Conservation (phyloP, 2,113 vertebrate genomes). For the Ceratotherium simum region DNA sequence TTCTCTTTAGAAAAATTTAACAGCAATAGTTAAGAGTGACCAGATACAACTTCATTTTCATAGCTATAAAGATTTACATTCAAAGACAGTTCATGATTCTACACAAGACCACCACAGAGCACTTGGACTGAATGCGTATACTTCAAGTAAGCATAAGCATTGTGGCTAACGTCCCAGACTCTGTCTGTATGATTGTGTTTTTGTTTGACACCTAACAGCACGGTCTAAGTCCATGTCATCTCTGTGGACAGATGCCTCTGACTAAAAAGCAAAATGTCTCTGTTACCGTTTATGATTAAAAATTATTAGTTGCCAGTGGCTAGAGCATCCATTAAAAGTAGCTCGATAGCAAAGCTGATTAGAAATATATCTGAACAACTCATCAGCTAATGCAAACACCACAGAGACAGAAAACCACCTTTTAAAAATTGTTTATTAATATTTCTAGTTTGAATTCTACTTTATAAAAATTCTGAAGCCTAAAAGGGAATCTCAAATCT, state of each 20-base stretch:
- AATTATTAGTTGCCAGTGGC: constrained; percentile 49
- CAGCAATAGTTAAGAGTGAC: constrained; percentile 29
- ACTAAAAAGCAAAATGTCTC: constrained; percentile 60
- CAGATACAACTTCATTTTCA: neutral
- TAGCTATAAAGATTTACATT: constrained; percentile 29
- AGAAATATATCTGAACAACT: constrained; percentile 51
- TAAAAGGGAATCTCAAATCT: constrained; percentile 6
- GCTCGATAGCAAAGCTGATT: constrained; percentile 43
- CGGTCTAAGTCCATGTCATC: constrained; percentile 43
- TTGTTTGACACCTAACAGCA: constrained; percentile 52
- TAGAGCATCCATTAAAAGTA: constrained; percentile 69
- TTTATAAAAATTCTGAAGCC: constrained; percentile 50
- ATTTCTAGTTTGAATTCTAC: constrained; percentile 27
- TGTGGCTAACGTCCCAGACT: neutral
- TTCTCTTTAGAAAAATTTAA: constrained; percentile 41
- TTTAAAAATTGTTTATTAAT: constrained; percentile 53
- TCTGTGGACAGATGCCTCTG: constrained; percentile 52
- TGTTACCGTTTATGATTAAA: constrained; percentile 62
- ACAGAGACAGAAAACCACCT: constrained; percentile 13
- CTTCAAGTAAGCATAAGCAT: neutral
- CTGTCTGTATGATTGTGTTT: neutral
- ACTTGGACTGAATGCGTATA: constrained; percentile 32
- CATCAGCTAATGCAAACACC: constrained; percentile 48
- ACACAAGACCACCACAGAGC: neutral
- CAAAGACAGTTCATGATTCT: neutral